A percentile compares a stretch with the other conserved stretches of the same genome.
phyloP scores from a whole-genome alignment of 2,888 invertebrate species.

The Rotaria socialis region DNA sequence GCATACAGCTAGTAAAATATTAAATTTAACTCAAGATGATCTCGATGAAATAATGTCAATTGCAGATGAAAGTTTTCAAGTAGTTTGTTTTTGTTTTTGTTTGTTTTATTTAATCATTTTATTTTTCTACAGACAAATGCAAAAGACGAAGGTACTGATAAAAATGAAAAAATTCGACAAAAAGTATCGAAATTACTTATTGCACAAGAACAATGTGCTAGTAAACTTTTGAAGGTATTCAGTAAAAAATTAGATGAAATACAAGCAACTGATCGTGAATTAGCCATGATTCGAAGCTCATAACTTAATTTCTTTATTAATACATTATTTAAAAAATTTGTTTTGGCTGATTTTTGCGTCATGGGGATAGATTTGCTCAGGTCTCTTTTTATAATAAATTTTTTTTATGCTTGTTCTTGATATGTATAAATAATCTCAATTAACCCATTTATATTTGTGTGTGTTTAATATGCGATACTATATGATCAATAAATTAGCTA shows the following conservation, averaged over 20 bases:
- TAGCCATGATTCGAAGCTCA: neutral
- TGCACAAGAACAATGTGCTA: neutral
- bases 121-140: neutral
- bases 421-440: neutral
- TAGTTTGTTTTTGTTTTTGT: neutral
- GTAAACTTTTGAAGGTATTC: neutral
- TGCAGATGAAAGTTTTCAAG: conserved; percentile 26
- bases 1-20: neutral
- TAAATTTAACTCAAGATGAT: conserved; percentile 37
- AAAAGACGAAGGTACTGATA: neutral
- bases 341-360: neutral
- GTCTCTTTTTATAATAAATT: neutral
- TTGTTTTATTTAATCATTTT: neutral
- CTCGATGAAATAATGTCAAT: conserved; percentile 17
- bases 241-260: conserved; percentile 12
- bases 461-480: neutral
- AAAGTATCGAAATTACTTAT: conserved; percentile 13
- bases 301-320: neutral
- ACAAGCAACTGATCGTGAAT: conserved; percentile 8
- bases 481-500: neutral
- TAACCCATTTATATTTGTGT: neutral
- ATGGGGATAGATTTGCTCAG: neutral
- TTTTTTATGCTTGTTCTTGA: neutral
- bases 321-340: neutral
- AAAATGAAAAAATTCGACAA: neutral